Base-by-base conservation (phyloP, 2,113 vertebrate genomes). In the Marmota monax region DNA sequence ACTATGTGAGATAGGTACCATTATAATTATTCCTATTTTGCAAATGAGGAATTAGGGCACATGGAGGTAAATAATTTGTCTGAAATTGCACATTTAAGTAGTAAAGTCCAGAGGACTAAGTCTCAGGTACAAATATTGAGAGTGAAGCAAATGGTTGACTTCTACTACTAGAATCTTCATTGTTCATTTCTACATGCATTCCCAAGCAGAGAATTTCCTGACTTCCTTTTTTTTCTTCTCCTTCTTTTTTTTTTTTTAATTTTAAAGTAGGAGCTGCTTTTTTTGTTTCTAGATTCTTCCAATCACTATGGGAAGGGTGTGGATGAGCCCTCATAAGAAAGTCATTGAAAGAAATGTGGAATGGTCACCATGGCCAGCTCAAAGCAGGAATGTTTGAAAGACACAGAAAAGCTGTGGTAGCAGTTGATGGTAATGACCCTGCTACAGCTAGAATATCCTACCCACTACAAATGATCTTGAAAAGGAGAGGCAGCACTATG, bases 21-120 rank as follows among this genome's bases (percentile, higher is more conserved):
- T 74, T 95, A 45, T 45, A 45, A 45, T 92, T 72, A 90, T 74
- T 67, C 25, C 48, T 74, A 70, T 82, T 87, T 95, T 95, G n/a
- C 51, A 93, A 51, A 90, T 80, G 42, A 94, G 63, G 29, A 65
- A 34, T 42, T 53, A 82, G 16, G 25, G 1, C 27, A 65, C 32
- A 53, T 39, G 29, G 9, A 69, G 48, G 32, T 70, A 95, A 92
- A 95, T n/a, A 42, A 92, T 51, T 93, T 69, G 5, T n/a, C 74
- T 77, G 0, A 78, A 94, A 37, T 82, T 23, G n/a, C 56, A 89
- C 34, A 27, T 20, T 61, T 56, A 77, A 94, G 78, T 37, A 7
- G 20, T 34, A 67, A 61, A 67, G 4, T 74, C 25, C 29, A 94
- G 53, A 48, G 23, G 4, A 8, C 72, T 70, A 18, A 42, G 37